Percentiles rank a stretch among this genome's conserved stretches.
phyloP scores from a whole-genome alignment of 1,140 invertebrate genomes.

The Thrips palmi region DNA sequence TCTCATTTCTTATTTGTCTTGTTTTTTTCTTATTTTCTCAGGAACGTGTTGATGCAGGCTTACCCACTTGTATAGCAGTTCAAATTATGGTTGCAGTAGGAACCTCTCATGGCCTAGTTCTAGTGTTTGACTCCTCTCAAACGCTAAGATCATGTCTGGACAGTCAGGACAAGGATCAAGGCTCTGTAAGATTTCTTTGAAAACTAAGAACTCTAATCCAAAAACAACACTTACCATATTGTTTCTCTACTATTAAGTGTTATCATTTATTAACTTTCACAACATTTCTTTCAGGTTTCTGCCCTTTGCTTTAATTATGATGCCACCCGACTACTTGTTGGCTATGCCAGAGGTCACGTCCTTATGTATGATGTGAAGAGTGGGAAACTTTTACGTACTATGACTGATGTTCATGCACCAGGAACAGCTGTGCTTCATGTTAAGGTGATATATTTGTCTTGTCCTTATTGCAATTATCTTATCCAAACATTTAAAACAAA shows the following conservation, averaged over 20 bases:
- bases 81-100: slow-evolving; percentile 69
- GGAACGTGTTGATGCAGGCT: slow-evolving; percentile 77
- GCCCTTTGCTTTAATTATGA: slow-evolving; percentile 71
- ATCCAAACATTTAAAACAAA: slow-evolving; percentile 6
- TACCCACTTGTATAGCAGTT: slow-evolving; percentile 63
- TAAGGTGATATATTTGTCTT: slow-evolving; percentile 44
- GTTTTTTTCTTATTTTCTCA: slow-evolving; percentile 22
- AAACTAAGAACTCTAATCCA: not conserved
- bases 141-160: slow-evolving; percentile 63
- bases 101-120: slow-evolving; percentile 78
- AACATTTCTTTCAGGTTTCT: too few species aligned
- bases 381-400: slow-evolving; percentile 57
- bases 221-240: too few species aligned
- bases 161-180: slow-evolving; percentile 40
- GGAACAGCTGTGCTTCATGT: slow-evolving; percentile 66
- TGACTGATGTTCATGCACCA: slow-evolving; percentile 27
- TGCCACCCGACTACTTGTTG: slow-evolving; percentile 65
- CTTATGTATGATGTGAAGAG: slow-evolving; percentile 65
- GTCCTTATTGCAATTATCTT: too few species aligned
- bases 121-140: slow-evolving; percentile 75
- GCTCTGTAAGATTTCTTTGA: slow-evolving; percentile 47
- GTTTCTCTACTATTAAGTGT: too few species aligned
- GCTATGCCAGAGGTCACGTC: slow-evolving; percentile 72
- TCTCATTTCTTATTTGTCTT: not conserved
- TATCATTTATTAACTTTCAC: too few species aligned